Base-by-base conservation (phyloP, 2,113 vertebrate species). In the Trematocara marginatum region DNA sequence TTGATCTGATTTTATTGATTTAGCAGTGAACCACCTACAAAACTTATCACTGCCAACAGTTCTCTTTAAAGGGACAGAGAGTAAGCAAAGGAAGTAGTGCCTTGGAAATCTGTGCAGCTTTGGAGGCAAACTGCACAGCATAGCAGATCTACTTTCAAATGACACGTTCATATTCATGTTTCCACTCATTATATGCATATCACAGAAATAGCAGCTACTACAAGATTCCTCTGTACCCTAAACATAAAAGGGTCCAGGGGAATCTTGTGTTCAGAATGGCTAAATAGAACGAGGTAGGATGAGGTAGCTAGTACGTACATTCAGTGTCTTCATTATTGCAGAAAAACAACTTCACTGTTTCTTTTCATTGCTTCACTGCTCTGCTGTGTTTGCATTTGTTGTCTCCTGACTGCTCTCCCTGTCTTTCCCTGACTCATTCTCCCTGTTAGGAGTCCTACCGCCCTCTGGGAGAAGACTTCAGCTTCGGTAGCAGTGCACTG, bases 401-500 rank as follows among this genome's bases (percentile, higher is more conserved):
- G 51, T 80, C 54, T 85, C 82, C 74, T 90, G 78, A 90, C 69
- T 80, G 49, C 16, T 87, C 51, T 69, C 18, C 51, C 69, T 84
- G 38, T 90, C 31, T 34, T 16, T 18, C 79, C 74, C 83, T 74
- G 15, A 7, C 47, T 38, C 7, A 5, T 42, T 85, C 78, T 87
- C 45, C 83, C 23, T 79, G 90, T 8, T 82, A 99, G 98, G 97
- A 98, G 89, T 92, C 96, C 0, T 97, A 97, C 87, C 96, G 84
- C 45, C 96, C 97, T 3, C 93, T 99, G 64, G 97, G 94, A 4
- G 98, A 97, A 79, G 97, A 98, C 90, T 99, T 99, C 88, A 97
- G 97, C 89, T 97, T 99, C 71, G 97, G 97, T 84, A 98, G 97
- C 96, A 98, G 97, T 0, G 97, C 98, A 29, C 97, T 99, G 81